These are phyloP conservation scores for Myzus persicae DNA, from an alignment of 1,140 invertebrate species.

Conservation along the genomic window DNA sequence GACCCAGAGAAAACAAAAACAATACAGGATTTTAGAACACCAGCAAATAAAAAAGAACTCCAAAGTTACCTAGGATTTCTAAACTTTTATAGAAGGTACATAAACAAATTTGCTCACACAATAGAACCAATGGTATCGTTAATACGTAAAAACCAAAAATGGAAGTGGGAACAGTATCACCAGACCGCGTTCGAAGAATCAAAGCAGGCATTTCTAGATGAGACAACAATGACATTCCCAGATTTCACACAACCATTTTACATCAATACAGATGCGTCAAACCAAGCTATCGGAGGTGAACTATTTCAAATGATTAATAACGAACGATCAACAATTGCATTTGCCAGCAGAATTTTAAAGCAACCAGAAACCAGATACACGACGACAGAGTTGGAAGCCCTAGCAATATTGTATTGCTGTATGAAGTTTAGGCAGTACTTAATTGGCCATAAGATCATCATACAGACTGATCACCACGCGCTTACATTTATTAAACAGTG, in stretches of 20 bases:
- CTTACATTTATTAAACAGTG: neutral
- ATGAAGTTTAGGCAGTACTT: neutral
- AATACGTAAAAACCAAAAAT: too few species aligned
- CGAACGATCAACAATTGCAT: neutral
- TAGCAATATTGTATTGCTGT: neutral
- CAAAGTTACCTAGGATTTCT: too few species aligned
- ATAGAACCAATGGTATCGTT: too few species aligned
- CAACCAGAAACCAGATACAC: neutral
- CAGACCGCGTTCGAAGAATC: too few species aligned
- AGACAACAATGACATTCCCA: neutral
- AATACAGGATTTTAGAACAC: too few species aligned
- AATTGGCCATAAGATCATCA: neutral
- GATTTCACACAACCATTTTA: conserved; percentile 20
- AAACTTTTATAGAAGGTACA: too few species aligned
- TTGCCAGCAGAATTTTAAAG: neutral
- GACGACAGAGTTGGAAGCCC: neutral
- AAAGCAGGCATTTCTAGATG: neutral
- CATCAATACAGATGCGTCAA: neutral
- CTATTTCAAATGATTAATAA: neutral
- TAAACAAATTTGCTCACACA: too few species aligned
- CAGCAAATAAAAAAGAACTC: too few species aligned
- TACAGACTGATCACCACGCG: neutral
- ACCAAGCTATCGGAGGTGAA: neutral
- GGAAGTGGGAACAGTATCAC: too few species aligned
- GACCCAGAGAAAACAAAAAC: neutral